Base-by-base conservation (phyloP, 2,797 vertebrate genomes). In the Platyrinchus mystaceus region DNA sequence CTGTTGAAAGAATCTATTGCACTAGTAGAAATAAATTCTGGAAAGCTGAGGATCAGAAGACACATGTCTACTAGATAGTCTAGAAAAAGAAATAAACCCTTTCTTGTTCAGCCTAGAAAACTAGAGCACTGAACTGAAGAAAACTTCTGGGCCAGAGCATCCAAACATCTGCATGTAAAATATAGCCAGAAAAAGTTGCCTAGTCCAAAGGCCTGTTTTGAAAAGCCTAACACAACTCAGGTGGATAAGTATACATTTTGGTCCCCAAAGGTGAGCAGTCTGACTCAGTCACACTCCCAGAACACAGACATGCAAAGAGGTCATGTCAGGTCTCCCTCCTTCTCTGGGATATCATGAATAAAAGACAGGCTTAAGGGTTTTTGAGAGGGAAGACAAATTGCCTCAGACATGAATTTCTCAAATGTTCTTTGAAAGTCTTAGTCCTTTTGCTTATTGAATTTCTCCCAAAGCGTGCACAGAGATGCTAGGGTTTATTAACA, bases 391-490 rank as follows among this genome's bases (percentile, higher is more conserved):
- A 88, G 15, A 52, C 5, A 28, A 83, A 88, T 52, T 70, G 32
- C 8, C 28, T 91, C 4, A 2, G 32, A 47, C n/a, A 32, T 30
- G 5, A 70, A 37, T 63, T 68, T 68, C 24, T 86, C 41, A 60
- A 39, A 23, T 30, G n/a, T 43, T 67, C 26, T 68, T 80, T 70
- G 26, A 4, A 88, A 81, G 12, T 58, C 66, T 74, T 49, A 73
- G 34, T 88, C 16, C 22, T 46, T 79, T 55, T 73, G 21, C 8
- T 76, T 75, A 69, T 75, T 94, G 53, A 91, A 78, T 82, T 84
- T 90, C 24, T 88, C 63, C 39, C 47, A 79, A 55, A 75, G 15
- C 9, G 17, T 27, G 4, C 47, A 69, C 9, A 69, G 36, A 84
- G 28, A 55, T n/a, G 6, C 13, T 30, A 52, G 52, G 4, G 6